Percentiles rank a stretch among this genome's conserved stretches.
These are phyloP conservation scores for Drosophila multiciliata DNA, from an alignment of 2,888 invertebrate genomes.

Conservation along the genomic window DNA sequence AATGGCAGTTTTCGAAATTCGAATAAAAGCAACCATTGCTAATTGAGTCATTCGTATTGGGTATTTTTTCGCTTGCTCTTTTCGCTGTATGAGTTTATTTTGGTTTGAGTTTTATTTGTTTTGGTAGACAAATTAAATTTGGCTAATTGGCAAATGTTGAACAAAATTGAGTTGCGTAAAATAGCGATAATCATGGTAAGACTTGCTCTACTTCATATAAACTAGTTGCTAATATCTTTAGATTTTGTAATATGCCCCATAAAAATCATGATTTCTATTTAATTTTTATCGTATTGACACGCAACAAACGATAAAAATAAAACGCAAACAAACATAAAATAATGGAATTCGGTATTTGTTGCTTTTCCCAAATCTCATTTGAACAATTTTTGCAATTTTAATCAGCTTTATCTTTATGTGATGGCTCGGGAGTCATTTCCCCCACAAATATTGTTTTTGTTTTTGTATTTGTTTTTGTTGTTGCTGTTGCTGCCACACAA, in stretches of 20 bases:
- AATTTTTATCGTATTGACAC: constrained; percentile 27
- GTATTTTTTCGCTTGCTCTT: constrained; percentile 6
- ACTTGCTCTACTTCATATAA: neutral
- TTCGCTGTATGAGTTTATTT: neutral
- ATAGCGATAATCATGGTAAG: neutral
- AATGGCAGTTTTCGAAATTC: constrained; percentile 56
- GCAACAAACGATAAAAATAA: constrained; percentile 28
- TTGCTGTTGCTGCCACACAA: constrained; percentile 34
- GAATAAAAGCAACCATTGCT: constrained; percentile 44
- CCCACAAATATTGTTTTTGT: constrained; percentile 22
- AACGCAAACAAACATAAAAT: constrained; percentile 3
- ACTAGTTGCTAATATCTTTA: neutral
- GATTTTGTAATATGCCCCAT: neutral
- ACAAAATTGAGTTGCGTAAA: neutral
- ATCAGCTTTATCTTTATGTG: constrained; percentile 72
- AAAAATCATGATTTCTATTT: constrained; percentile 33
- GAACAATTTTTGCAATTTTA: constrained; percentile 76
- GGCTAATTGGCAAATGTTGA: neutral
- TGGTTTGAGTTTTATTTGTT: neutral
- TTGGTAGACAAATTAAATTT: neutral
- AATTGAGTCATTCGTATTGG: constrained; percentile 34
- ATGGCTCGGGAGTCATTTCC: constrained; percentile 38
- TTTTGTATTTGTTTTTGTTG: constrained; percentile 6
- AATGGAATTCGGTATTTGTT: constrained; percentile 14
- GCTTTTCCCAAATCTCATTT: constrained; percentile 70